Evolutionary conservation across 2,888 invertebrate genomes (phyloP).

Genomic region (Trichopria drosophilae): DNA sequence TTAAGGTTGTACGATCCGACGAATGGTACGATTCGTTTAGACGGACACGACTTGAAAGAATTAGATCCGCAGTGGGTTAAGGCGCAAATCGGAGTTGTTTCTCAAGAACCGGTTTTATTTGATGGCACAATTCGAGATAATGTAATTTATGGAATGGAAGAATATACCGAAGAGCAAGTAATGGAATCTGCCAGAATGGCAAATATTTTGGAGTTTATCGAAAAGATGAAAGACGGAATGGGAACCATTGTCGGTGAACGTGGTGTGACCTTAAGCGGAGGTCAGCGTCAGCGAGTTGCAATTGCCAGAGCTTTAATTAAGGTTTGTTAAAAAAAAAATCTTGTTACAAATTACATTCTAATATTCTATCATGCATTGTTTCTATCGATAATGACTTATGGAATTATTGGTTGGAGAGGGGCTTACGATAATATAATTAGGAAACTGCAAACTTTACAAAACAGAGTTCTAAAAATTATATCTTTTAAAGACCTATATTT

Average conservation of each 20-base stretch:
- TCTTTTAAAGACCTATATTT: too few relatives aligned
- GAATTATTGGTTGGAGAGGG: too few relatives aligned
- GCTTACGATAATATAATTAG: too few relatives aligned
- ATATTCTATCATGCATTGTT: too few relatives aligned
- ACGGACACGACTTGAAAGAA: conserved; percentile 73
- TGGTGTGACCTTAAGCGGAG: conserved; percentile 87
- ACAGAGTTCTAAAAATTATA: too few relatives aligned
- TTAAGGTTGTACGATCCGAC: conserved; percentile 85
- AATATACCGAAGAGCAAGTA: conserved; percentile 63
- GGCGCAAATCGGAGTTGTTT: conserved; percentile 84
- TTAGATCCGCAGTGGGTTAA: conserved; percentile 85
- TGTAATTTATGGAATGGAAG: conserved; percentile 80
- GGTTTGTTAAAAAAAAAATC: too few relatives aligned
- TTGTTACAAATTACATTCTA: too few relatives aligned
- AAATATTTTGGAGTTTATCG: conserved; percentile 81
- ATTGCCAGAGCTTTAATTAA: conserved; percentile 90
- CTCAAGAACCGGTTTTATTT: conserved; percentile 90
- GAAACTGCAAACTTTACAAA: too few relatives aligned
- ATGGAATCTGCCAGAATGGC: conserved; percentile 76
- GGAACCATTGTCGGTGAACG: conserved; percentile 87
- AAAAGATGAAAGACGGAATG: conserved; percentile 70
- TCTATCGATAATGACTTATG: too few relatives aligned
- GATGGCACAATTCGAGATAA: conserved; percentile 88
- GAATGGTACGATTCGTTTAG: conserved; percentile 71
- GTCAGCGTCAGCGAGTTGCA: conserved; percentile 90